Evolutionary conservation across 2,113 vertebrate genomes (phyloP).

Genomic region (Pseudorhombus dupliciocellatus): DNA sequence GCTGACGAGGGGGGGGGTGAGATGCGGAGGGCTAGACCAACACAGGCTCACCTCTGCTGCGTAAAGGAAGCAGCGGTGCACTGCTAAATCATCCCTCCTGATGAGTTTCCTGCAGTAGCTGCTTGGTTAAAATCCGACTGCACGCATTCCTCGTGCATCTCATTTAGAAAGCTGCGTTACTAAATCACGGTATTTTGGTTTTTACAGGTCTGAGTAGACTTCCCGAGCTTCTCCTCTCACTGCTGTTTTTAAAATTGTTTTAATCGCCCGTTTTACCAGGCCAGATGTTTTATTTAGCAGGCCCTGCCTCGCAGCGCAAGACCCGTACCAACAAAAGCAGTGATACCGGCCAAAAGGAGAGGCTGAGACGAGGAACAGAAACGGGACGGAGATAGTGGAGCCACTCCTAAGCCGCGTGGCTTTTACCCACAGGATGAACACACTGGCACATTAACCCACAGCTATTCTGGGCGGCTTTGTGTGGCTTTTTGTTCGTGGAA

Average conservation of each 20-base stretch:
- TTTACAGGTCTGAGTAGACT: constrained; percentile 65
- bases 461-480: constrained; percentile 73
- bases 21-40: constrained; percentile 13
- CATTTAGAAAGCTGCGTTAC: constrained; percentile 58
- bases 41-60: constrained; percentile 25
- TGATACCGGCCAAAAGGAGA: constrained; percentile 44
- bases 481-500: constrained; percentile 70
- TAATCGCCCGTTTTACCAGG: constrained; percentile 61
- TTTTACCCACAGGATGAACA: constrained; percentile 62
- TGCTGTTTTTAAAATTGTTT: constrained; percentile 34
- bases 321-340: constrained; percentile 62
- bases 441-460: constrained; percentile 64
- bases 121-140: constrained; percentile 58
- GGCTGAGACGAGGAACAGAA: constrained; percentile 35
- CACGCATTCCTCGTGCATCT: constrained; percentile 37
- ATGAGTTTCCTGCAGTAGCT: constrained; percentile 69
- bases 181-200: constrained; percentile 71
- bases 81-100: constrained; percentile 67
- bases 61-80: constrained; percentile 42
- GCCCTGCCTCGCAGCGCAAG: constrained; percentile 32
- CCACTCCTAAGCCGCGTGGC: constrained; percentile 48
- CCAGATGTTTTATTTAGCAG: constrained; percentile 75
- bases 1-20: not conserved
- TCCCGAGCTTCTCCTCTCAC: constrained; percentile 33
- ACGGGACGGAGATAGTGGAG: constrained; percentile 47